Evolutionary conservation across 1,140 invertebrate species (phyloP), one percentile per base, ranked within the genome.

Genomic region (Zaprionus africanus): DNA sequence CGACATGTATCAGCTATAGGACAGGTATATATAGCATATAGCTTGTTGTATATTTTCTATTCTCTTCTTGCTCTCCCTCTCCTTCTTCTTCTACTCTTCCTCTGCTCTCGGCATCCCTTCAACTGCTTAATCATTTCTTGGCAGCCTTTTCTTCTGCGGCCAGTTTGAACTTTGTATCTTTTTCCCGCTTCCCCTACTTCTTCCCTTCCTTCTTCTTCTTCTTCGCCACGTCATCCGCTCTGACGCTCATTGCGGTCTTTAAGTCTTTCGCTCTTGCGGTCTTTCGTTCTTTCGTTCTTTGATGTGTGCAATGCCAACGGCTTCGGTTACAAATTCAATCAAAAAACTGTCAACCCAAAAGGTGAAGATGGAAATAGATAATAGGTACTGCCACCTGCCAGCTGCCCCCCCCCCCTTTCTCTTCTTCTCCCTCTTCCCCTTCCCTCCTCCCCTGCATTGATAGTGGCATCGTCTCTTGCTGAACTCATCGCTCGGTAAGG

Each of bases 281-380:
- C 56, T 53, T 62, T 56, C 41, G 71, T 9, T n/a, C n/a, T n/a
- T n/a, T n/a, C 17, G 26, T 9, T 24, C 84, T 90, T 88, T 88
- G 85, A 88, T 72, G 85, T 88, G 75, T 57, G 41, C 69, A 81
- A 66, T 81, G 85, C 74, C 78, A 56, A 78, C 81, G 64, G 83
- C 85, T 88, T 74, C 46, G 76, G 85, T 88, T 90, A 79, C 85
- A 88, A 87, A 82, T 90, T 90, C 85, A 90, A 90, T 90, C 70
- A 74, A 72, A 72, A 80, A 90, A 68, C 85, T 90, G 86, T 85
- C 85, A 90, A 80, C 56, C 68, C 56, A 58, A 51, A 73, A 61
- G 34, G 36, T 1, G 51, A 11, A 11, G 19, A 51, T 36, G 46
- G 15, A 59, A 68, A 46, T 63, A 24, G 15, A 46, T 28, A 62